Evolutionary conservation across 2,113 vertebrate genomes (phyloP).

Genomic region (Oryzias celebensis): DNA sequence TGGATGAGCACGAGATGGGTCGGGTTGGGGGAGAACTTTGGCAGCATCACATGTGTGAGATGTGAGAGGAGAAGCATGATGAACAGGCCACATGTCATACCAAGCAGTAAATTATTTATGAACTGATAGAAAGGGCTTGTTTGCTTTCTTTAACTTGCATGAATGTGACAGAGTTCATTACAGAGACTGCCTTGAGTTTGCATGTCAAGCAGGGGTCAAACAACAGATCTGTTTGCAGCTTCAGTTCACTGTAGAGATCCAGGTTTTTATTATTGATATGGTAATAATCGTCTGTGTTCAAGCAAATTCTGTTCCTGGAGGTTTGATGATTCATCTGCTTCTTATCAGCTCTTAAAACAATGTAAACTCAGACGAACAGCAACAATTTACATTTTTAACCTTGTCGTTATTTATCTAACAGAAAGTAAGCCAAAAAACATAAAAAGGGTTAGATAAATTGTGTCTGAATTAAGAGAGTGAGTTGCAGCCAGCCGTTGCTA

Average conservation of each 20-base stretch:
- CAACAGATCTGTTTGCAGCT: not conserved
- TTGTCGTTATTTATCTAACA: too few species aligned
- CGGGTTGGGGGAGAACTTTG: constrained; percentile 19
- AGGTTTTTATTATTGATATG: not conserved
- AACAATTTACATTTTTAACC: too few species aligned
- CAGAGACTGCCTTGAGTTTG: not conserved
- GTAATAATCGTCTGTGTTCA: too few species aligned
- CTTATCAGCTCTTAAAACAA: too few species aligned
- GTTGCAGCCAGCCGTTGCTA: too few species aligned
- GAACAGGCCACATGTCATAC: constrained; percentile 33
- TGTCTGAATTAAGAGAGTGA: too few species aligned
- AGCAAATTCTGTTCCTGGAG: too few species aligned
- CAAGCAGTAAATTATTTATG: constrained; percentile 39
- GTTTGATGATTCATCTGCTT: too few species aligned
- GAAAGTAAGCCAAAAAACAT: too few species aligned
- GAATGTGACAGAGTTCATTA: too few species aligned
- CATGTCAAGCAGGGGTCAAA: constrained; percentile 9
- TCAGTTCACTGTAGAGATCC: not conserved
- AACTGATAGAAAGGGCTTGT: constrained; percentile 35
- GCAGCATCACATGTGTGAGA: constrained; percentile 44
- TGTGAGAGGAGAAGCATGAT: constrained; percentile 26
- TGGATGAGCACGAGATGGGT: constrained; percentile 48
- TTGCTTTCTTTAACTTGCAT: constrained; percentile 32
- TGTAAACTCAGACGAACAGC: too few species aligned
- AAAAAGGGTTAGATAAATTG: too few species aligned